Base-by-base conservation (phyloP, 2,113 vertebrate species). In the Carassius auratus region DNA sequence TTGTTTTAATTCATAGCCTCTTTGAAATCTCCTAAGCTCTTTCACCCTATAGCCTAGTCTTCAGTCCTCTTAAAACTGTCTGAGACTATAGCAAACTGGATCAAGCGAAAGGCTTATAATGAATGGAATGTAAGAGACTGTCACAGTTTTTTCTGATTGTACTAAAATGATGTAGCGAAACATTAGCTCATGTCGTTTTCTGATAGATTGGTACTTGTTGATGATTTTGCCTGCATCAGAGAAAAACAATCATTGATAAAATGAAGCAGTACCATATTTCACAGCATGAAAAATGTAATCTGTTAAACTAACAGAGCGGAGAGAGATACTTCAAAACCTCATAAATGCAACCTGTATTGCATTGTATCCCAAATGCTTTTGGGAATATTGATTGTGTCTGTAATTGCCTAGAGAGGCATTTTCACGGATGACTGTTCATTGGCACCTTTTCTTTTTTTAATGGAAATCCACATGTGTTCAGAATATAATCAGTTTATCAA, bases 381-480 rank as follows among this genome's bases (percentile, higher is more conserved):
- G 86, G 57, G 86, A 84, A 92, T 92, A 93, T 93, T 93, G 93
- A 94, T 93, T 90, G 89, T 36, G 87, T 92, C 89, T 90, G 85
- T 91, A 91, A 94, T 91, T 90, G 90, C 88, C 87, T 88, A 61
- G 83, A 90, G 83, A 89, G 78, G 55, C 78, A 77, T 87, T 84
- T 79, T 73, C 85, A 86, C 84, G 83, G 85, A 84, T 81, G 86
- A 85, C 76, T 68, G 86, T 76, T 84, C 86, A 76, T 84, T 75
- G 77, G 17, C 4, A 42, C 77, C 64, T 76, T 81, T 6, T 57
- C 59, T 78, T 48, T 74, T 69, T 80, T 62, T 78, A 64, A 84
- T 55, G 80, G 84, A 84, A 75, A 77, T 55, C 52, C 87, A 83
- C 75, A 76, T 91, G 90, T 91, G 92, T 90, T 88, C 83, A 79